A percentile compares a stretch with the other conserved stretches of the same genome.
These are phyloP conservation scores for Macrotis lagotis DNA, from an alignment of 2,113 vertebrate genomes.

Conservation along the genomic window DNA sequence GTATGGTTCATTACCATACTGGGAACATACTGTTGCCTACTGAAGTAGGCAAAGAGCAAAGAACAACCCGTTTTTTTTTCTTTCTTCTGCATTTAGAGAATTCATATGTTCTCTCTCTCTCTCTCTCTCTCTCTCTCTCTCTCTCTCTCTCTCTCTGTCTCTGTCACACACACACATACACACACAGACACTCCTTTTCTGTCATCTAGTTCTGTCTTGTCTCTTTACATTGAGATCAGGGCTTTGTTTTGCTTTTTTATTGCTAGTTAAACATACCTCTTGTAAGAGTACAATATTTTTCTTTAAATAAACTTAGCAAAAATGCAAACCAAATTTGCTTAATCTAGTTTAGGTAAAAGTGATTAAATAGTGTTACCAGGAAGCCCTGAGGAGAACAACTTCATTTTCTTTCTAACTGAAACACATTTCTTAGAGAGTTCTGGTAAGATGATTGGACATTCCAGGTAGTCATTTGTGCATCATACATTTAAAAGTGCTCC, in stretches of 20 bases:
- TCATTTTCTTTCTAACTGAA: slow-evolving; percentile 61
- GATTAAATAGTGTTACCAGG: slow-evolving; percentile 39
- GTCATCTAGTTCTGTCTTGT: neutral
- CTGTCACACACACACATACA: neutral
- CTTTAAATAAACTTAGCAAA: slow-evolving; percentile 37
- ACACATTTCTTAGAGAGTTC: slow-evolving; percentile 25
- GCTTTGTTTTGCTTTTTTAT: neutral
- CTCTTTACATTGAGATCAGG: neutral
- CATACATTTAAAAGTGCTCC: neutral
- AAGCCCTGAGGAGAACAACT: slow-evolving; percentile 47
- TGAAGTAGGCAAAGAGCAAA: slow-evolving; percentile 4
- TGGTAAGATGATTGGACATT: slow-evolving; percentile 63
- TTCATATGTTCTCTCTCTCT: neutral
- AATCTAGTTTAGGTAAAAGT: neutral
- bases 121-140: neutral
- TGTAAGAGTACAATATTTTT: neutral
- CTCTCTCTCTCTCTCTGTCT: neutral
- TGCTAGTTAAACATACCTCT: neutral
- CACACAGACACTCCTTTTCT: neutral
- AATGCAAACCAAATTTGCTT: neutral
- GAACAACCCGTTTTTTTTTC: neutral
- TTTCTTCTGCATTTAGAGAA: slow-evolving; percentile 4
- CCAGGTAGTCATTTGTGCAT: slow-evolving; percentile 31
- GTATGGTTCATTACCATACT: neutral
- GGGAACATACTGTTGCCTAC: neutral